Base-by-base conservation (phyloP, 1,140 invertebrate species). In the Lordiphosa collinella region DNA sequence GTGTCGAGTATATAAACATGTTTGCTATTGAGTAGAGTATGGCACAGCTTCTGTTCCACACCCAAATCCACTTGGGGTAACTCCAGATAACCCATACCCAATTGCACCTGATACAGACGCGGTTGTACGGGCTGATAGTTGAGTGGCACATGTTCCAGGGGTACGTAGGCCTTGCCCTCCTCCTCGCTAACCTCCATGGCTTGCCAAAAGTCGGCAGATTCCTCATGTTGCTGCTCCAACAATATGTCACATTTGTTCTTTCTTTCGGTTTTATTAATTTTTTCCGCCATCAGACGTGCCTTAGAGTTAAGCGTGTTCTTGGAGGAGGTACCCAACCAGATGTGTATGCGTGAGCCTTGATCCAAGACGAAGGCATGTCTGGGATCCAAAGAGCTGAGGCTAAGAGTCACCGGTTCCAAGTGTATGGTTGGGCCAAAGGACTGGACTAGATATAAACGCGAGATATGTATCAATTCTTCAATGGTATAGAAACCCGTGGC, bases 1-100 rank as follows among this genome's bases (percentile, higher is more conserved):
- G 97, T 98, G 89, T 99, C 99, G 14, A 99, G 91, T 88, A 99
- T 97, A 89, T 99, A 99, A 2, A 99, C 98, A 90, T 97, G 96
- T 86, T 97, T 95, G 51, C 96, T 97, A 57, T 95, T 94, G 11
- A 99, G 91, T 65, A 98, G 90, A 2, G 92, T 91, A 67, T 95
- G 92, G 50, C 92, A 90, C 13, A 95, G 89, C 88, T 94, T 94
- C 58, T 93, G 93, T 57, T 95, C 92, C 8, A 29, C 25, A 29
- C 95, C 93, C 50, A 96, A 91, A 90, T 97, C 95, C 6, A 96
- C 96, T 92, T 99, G 99, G 7, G 98, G 98, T 59, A 99, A 90
- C 90, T 99, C 98, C 66, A 99, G 90, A 89, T 99, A 99, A 1
- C 99, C 98, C 96, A 99, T 99, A 40, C 98, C 98, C 5, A 99